These are phyloP conservation scores for Echinometra lucunter DNA, from an alignment of 53 echinoderm and acorn worm genomes.

Conservation along the genomic window DNA sequence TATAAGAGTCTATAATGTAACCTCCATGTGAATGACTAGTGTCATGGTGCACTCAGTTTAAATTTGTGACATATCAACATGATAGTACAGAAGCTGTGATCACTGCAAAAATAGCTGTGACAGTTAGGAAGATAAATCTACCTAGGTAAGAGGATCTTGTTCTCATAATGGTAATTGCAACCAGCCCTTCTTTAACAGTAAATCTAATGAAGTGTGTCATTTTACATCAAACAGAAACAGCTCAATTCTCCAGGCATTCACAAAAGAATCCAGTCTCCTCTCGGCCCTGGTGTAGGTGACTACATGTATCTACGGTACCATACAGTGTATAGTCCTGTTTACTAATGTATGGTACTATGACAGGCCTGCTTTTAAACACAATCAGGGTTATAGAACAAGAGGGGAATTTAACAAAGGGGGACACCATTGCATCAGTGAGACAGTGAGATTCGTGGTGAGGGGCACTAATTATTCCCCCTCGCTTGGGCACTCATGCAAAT, in stretches of 20 bases:
- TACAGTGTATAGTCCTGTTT: not conserved
- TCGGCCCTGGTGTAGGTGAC: not conserved
- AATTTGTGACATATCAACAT: too few relatives aligned
- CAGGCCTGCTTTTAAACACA: not conserved
- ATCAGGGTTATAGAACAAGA: not conserved
- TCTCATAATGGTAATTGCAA: not conserved
- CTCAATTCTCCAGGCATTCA: not conserved
- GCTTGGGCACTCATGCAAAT: constrained; percentile 32
- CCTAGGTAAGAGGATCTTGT: not conserved
- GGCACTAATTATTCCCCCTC: not conserved
- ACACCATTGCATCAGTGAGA: not conserved
- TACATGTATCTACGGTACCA: too few relatives aligned
- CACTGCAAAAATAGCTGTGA: too few relatives aligned
- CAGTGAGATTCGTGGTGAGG: not conserved
- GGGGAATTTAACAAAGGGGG: not conserved
- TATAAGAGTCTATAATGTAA: too few relatives aligned
- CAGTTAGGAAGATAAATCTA: not conserved
- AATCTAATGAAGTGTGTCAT: not conserved
- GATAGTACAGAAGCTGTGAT: not conserved
- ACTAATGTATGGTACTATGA: not conserved
- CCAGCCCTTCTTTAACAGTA: not conserved
- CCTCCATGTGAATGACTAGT: too few relatives aligned
- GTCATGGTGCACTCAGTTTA: too few relatives aligned
- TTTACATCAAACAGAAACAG: not conserved
- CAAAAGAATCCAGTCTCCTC: not conserved